Evolutionary conservation across 2,888 invertebrate species (phyloP).

Genomic region (Pollenia griseotomentosa): DNA sequence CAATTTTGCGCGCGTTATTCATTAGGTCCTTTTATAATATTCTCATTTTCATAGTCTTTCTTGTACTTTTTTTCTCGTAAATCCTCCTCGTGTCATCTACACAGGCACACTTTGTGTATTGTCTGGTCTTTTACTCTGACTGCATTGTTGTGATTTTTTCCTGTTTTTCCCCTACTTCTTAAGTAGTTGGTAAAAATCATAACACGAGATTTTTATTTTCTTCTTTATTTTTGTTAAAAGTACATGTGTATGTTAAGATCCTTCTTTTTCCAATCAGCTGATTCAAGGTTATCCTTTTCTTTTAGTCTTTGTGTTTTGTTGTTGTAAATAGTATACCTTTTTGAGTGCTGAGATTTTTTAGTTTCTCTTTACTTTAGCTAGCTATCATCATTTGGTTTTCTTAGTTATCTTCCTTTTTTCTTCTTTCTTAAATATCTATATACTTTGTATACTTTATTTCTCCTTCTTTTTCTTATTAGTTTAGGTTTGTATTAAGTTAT

Average conservation of each 20-base stretch:
- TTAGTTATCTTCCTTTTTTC: conserved; percentile 1
- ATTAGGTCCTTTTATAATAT: conserved; percentile 40
- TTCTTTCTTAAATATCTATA: background rate
- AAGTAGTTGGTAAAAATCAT: conserved; percentile 53
- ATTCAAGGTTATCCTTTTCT: conserved; percentile 66
- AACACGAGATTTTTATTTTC: conserved; percentile 43
- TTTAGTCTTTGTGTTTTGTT: conserved; percentile 19
- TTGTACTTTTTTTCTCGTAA: conserved; percentile 19
- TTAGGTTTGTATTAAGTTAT: background rate
- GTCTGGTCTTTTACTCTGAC: conserved; percentile 47
- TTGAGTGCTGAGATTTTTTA: background rate
- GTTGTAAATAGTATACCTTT: background rate
- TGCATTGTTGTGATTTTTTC: conserved; percentile 39
- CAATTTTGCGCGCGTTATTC: conserved; percentile 69
- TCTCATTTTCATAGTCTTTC: conserved; percentile 17
- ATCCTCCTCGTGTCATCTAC: conserved; percentile 65
- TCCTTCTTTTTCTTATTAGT: conserved; percentile 34
- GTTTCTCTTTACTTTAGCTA: background rate
- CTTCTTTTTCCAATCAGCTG: conserved; percentile 62
- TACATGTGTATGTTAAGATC: conserved; percentile 12
- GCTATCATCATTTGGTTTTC: background rate
- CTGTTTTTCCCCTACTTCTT: conserved; percentile 24
- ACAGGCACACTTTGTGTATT: conserved; percentile 62
- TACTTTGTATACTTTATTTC: background rate
- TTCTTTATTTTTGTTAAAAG: conserved; percentile 31